Base-by-base conservation (phyloP, 2,888 invertebrate genomes). In the Drosophila birchii region DNA sequence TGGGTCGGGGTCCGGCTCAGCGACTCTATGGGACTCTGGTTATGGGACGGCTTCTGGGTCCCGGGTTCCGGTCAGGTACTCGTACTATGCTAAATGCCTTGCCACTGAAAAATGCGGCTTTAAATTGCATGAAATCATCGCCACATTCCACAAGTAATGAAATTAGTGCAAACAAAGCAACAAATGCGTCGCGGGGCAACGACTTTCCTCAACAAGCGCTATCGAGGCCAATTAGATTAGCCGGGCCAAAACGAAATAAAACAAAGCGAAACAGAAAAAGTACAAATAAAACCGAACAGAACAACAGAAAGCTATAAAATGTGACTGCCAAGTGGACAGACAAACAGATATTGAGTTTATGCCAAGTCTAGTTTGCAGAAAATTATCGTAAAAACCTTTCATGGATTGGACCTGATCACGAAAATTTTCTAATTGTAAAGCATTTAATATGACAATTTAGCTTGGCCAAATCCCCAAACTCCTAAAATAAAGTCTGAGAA, bases 41-140 rank as follows among this genome's bases (percentile, higher is more conserved):
- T 51, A 32, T 54, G 45, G 39, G 39, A 39, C 39, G 47, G 7
- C 51, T 36, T 20, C 47, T 36, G 34, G 41, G 54, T 53, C 43
- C n/a, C 34, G 20, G 49, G 56, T 41, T 56, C 23, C 20, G 41
- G 29, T 20, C 43, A 47, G 73, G 58, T 59, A 36, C 44, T 34
- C 41, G 74, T 73, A 43, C 77, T 79, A 80, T 79, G 84, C 84
- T 86, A 86, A 84, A 86, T 80, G 83, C 73, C 71, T 75, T 47
- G 69, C 78, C 70, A 83, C 83, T 88, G 78, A 85, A 85, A 86
- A 86, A 88, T 86, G 81, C 76, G 74, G 82, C 82, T 84, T 84
- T 85, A 87, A 89, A 89, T 90, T 88, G 89, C 90, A 90, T 90
- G 88, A 90, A 89, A 90, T 88, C 86, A 90, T 89, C 85, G 85